Percentiles rank a stretch among this genome's conserved stretches.
phyloP scores from a whole-genome alignment of 2,888 invertebrate species.

The Helicoverpa assulta region DNA sequence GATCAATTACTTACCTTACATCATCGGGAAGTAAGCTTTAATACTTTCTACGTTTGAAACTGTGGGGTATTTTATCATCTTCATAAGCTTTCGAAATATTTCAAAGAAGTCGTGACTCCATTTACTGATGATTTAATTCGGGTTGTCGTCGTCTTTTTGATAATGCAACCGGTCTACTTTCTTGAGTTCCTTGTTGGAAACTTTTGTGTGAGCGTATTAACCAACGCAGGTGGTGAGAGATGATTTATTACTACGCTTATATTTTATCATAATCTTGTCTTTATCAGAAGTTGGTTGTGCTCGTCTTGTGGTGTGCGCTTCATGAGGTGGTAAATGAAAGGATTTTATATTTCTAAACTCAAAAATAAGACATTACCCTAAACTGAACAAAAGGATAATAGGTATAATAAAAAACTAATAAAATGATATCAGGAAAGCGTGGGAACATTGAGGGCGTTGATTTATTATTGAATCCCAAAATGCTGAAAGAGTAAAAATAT shows the following conservation, averaged over 20 bases:
- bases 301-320: no score
- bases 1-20: constrained; percentile 69
- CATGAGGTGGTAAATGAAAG: no score
- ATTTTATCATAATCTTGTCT: neutral
- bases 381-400: neutral
- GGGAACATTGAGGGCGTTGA: constrained; percentile 39
- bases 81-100: constrained; percentile 63
- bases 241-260: no score
- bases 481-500: neutral
- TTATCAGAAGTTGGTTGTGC: neutral
- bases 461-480: constrained; percentile 17
- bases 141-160: constrained; percentile 25
- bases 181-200: constrained; percentile 17
- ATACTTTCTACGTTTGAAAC: constrained; percentile 62
- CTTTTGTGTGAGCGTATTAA: neutral
- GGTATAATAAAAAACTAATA: constrained; percentile 11
- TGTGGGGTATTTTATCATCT: constrained; percentile 61
- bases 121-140: constrained; percentile 49
- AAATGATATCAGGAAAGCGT: constrained; percentile 27
- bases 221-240: neutral
- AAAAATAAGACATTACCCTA: no score
- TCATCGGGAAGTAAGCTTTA: constrained; percentile 65
- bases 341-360: no score
- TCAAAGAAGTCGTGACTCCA: constrained; percentile 60
- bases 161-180: constrained; percentile 46